Conservation (phyloP, 2,113 vertebrate genomes). For the Oplegnathus fasciatus region DNA sequence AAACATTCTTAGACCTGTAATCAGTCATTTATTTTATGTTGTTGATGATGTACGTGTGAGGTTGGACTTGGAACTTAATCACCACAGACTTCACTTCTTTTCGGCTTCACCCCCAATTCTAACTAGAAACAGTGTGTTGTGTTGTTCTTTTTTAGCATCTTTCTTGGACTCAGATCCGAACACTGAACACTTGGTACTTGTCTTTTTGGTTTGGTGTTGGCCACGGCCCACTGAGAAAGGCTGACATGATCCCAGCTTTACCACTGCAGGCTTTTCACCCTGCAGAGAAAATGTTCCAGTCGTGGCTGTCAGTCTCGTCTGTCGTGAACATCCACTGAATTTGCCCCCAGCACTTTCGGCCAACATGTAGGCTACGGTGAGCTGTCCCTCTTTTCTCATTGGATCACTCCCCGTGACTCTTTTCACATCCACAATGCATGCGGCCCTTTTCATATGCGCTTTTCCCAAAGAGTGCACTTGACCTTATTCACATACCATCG, state of each 20-base stretch:
- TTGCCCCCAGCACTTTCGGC: conserved; percentile 33
- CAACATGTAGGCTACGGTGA: conserved; percentile 20
- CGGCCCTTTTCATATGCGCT: conserved; percentile 47
- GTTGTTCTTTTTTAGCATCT: not conserved
- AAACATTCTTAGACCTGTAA: too few relatives aligned
- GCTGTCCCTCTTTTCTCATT: conserved; percentile 38
- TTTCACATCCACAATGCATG: conserved; percentile 58
- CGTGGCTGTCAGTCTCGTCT: conserved; percentile 44
- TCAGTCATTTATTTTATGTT: too few relatives aligned
- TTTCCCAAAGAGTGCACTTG: conserved; percentile 59
- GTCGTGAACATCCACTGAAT: conserved; percentile 38
- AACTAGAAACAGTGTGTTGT: not conserved
- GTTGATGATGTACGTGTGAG: too few relatives aligned
- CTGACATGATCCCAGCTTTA: conserved; percentile 4
- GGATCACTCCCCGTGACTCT: conserved; percentile 35
- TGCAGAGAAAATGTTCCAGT: conserved; percentile 37
- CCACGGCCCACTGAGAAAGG: not conserved
- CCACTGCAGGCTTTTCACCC: conserved; percentile 7
- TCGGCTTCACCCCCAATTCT: too few relatives aligned
- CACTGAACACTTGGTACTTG: not conserved
- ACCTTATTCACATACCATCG: conserved; percentile 56
- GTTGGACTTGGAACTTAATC: too few relatives aligned
- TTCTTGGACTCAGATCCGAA: not conserved
- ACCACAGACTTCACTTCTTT: too few relatives aligned
- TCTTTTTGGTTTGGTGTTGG: not conserved